These are phyloP conservation scores for Endotricha flammealis DNA, from an alignment of 2,888 invertebrate genomes.

Conservation along the genomic window DNA sequence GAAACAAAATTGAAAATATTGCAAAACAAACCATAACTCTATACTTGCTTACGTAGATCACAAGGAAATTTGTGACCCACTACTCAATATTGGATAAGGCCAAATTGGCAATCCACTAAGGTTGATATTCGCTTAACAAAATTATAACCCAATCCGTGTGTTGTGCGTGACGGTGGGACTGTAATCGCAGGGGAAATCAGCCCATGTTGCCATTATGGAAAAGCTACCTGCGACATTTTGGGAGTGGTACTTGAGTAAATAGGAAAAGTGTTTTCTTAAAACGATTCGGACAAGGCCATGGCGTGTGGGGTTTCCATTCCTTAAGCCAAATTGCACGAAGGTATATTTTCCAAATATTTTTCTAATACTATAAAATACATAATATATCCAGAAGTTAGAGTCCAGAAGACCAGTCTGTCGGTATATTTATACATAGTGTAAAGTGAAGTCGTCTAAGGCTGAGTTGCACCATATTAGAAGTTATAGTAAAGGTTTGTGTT, in stretches of 20 bases:
- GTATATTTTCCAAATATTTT: too few species aligned
- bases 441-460: too few species aligned
- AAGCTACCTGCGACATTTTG: slow-evolving; percentile 7
- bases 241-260: slow-evolving; percentile 5
- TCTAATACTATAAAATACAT: too few species aligned
- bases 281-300: neutral
- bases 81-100: slow-evolving; percentile 10
- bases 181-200: slow-evolving; percentile 21
- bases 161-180: slow-evolving; percentile 14
- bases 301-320: too few species aligned
- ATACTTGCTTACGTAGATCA: neutral
- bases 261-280: neutral
- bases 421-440: too few species aligned
- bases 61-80: slow-evolving; percentile 5
- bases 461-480: too few species aligned
- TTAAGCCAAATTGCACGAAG: too few species aligned
- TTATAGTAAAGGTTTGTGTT: too few species aligned
- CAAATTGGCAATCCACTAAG: slow-evolving; percentile 11
- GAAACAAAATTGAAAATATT: too few species aligned
- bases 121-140: slow-evolving; percentile 17
- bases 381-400: too few species aligned
- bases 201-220: slow-evolving; percentile 11
- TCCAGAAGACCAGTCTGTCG: too few species aligned
- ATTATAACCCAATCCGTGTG: slow-evolving; percentile 17
- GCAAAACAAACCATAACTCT: neutral